These are phyloP conservation scores for Poecile atricapillus DNA, from an alignment of 2,113 vertebrate genomes.

Conservation along the genomic window DNA sequence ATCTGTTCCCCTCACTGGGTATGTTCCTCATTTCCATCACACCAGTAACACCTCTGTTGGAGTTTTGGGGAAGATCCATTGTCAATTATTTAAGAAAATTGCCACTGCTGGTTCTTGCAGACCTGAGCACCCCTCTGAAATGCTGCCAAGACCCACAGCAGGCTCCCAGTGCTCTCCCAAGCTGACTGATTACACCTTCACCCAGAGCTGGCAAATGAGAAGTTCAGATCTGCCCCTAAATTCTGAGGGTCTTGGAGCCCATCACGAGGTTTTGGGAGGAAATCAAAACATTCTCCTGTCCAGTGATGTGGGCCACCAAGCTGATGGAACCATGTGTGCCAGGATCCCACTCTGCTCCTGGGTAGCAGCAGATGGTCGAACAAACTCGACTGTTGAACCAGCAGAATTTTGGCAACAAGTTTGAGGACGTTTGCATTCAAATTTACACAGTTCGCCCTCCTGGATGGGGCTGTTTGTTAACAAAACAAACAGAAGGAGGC, in stretches of 20 bases:
- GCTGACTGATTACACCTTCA: rapidly evolving
- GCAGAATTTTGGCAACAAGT: constrained; percentile 67
- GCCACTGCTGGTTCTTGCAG: not conserved
- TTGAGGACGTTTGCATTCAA: constrained; percentile 37
- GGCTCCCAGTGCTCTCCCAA: not conserved
- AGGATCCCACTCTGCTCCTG: not conserved
- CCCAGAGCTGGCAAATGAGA: rapidly evolving
- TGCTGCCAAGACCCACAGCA: not conserved
- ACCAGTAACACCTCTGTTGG: not conserved
- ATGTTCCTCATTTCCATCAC: not conserved
- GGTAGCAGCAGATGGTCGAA: constrained; percentile 30
- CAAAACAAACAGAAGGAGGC: not conserved
- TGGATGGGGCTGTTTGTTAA: constrained; percentile 27
- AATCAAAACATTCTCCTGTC: not conserved
- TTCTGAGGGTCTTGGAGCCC: not conserved
- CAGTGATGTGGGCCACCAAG: rapidly evolving
- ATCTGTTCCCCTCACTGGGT: not conserved
- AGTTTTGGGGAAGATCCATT: rapidly evolving
- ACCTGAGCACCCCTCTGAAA: not conserved
- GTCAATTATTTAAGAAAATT: not conserved
- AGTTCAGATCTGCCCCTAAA: not conserved
- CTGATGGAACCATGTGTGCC: not conserved
- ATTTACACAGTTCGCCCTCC: constrained; percentile 41
- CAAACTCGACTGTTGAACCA: constrained; percentile 58
- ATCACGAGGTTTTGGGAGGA: rapidly evolving